Conservation (phyloP, 2,113 vertebrate genomes). For the Puma concolor region DNA sequence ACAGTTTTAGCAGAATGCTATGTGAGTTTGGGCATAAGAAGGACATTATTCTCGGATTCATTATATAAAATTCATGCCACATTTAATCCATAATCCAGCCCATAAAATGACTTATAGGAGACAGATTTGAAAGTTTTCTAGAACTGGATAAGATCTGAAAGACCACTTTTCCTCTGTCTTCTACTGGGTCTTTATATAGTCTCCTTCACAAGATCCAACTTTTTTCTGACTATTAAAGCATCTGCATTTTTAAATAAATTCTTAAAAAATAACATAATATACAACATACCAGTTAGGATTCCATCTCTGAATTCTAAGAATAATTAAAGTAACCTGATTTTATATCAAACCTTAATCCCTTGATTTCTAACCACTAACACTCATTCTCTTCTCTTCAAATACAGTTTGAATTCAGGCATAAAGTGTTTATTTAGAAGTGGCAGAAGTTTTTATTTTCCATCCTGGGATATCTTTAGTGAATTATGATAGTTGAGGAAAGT, state of each 20-base stretch:
- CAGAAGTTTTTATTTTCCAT: not conserved
- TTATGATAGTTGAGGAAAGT: not conserved
- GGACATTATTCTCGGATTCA: not conserved
- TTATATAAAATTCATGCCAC: slow-evolving; percentile 31
- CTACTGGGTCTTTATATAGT: not conserved
- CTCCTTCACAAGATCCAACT: not conserved
- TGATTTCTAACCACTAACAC: not conserved
- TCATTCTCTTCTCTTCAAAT: not conserved
- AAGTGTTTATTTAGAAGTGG: not conserved
- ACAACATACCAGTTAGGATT: not conserved
- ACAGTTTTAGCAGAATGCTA: not conserved
- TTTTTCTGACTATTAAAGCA: not conserved
- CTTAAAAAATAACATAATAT: not conserved
- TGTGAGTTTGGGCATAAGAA: not conserved
- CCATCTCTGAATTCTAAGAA: not conserved
- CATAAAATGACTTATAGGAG: not conserved
- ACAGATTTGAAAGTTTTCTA: not conserved
- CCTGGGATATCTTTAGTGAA: not conserved
- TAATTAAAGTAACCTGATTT: not conserved
- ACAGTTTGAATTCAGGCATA: not conserved
- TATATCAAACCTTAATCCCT: not conserved
- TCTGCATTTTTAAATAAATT: not conserved
- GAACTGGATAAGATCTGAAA: not conserved
- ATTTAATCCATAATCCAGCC: not conserved
- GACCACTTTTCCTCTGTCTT: not conserved